Conservation (phyloP, 1,140 invertebrate genomes). For the Carposina sasakii region DNA sequence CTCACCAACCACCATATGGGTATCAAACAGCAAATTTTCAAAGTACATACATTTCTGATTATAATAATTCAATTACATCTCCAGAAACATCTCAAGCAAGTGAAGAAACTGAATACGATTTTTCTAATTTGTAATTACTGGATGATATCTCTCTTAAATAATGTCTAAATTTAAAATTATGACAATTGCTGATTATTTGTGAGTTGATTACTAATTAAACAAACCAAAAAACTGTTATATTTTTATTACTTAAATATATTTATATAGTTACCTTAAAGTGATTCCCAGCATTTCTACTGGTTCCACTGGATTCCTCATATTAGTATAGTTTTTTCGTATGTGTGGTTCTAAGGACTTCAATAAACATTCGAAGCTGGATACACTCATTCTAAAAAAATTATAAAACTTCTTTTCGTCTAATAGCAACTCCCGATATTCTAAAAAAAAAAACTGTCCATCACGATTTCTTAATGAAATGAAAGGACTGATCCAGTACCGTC, state of each 20-base stretch:
- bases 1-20: conserved; percentile 8
- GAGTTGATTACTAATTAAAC: conserved; percentile 6
- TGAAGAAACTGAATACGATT: conserved; percentile 6
- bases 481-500: conserved; percentile 20
- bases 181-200: conserved; percentile 10
- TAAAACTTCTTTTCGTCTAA: conserved; percentile 27
- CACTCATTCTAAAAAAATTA: conserved; percentile 25
- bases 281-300: conserved; percentile 29
- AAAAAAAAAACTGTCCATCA: conserved; percentile 14
- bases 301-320: conserved; percentile 30
- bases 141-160: conserved; percentile 1
- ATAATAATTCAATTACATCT: conserved; percentile 9
- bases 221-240: conserved; percentile 5
- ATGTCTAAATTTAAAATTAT: conserved; percentile 8
- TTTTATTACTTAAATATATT: conserved; percentile 8
- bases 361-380: conserved; percentile 12
- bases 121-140: conserved; percentile 4
- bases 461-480: conserved; percentile 21
- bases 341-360: conserved; percentile 21
- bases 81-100: conserved; percentile 8
- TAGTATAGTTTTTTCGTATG: conserved; percentile 28
- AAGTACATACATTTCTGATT: conserved; percentile 7
- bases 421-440: conserved; percentile 21
- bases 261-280: conserved; percentile 26
- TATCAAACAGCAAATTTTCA: conserved; percentile 11